Percentiles rank a stretch among this genome's conserved stretches.
These are phyloP conservation scores for Lanius collurio DNA, from an alignment of 2,113 vertebrate genomes.

Conservation along the genomic window DNA sequence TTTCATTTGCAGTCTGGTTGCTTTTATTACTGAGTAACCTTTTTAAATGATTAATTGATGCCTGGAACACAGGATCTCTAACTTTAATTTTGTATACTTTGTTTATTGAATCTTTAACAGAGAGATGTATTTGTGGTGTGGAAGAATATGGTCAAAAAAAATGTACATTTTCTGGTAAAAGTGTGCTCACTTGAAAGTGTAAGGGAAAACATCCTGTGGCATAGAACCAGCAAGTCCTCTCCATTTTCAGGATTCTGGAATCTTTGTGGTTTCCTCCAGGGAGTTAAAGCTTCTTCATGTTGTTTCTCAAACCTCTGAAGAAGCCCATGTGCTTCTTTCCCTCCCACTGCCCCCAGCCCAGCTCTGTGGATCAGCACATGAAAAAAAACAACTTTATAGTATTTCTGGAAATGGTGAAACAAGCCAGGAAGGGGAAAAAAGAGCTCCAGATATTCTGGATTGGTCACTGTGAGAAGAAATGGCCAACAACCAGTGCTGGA, in stretches of 20 bases:
- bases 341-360: neutral
- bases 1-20: neutral
- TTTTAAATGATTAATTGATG: neutral
- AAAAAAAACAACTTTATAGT: neutral
- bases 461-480: neutral
- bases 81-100: neutral
- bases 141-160: neutral
- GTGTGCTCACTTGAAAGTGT: neutral
- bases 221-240: neutral
- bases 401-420: neutral
- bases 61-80: neutral
- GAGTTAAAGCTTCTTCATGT: neutral
- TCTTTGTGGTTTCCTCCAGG: neutral
- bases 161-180: neutral
- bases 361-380: neutral
- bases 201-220: neutral
- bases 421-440: neutral
- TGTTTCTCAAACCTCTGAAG: neutral
- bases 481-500: rapidly evolving
- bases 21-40: neutral
- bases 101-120: neutral
- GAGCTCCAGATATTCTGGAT: rapidly evolving
- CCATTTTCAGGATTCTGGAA: neutral
- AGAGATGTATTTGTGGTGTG: neutral
- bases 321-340: neutral